Conservation (phyloP, 1,140 invertebrate genomes). For the Alviniconcha marisindica region DNA sequence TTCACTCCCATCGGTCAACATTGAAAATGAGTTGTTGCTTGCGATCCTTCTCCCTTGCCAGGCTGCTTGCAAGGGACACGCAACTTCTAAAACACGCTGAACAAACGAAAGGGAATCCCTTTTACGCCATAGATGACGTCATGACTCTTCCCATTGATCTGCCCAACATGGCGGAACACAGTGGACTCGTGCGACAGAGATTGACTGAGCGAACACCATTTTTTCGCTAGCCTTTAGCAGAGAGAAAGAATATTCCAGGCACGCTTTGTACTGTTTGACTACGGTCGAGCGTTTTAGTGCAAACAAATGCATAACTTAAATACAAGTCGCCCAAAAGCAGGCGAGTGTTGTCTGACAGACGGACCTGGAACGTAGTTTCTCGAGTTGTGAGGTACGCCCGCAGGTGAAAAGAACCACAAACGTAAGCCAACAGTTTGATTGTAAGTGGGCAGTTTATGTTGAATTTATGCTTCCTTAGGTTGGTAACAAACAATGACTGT, state of each 20-base stretch:
- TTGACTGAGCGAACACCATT: background rate
- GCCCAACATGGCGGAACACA: conserved; percentile 36
- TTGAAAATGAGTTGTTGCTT: too few species aligned
- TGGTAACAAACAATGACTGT: too few species aligned
- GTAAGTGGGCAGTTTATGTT: too few species aligned
- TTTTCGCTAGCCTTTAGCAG: background rate
- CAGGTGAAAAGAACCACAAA: too few species aligned
- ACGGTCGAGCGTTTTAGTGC: background rate
- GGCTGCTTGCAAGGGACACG: too few species aligned
- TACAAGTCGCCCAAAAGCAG: background rate
- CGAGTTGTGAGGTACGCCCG: too few species aligned
- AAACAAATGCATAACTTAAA: background rate
- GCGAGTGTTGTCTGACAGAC: background rate
- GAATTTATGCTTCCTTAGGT: too few species aligned
- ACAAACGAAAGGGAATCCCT: conserved; percentile 38
- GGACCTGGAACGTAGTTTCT: too few species aligned
- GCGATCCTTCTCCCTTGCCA: background rate
- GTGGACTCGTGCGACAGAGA: conserved; percentile 31
- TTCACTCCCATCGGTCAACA: too few species aligned
- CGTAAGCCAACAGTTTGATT: too few species aligned
- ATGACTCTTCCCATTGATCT: conserved; percentile 36
- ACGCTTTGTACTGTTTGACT: conserved; percentile 7
- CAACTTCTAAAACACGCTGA: background rate
- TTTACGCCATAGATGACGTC: conserved; percentile 30
- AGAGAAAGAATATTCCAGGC: background rate